Evolutionary conservation across 2,888 invertebrate genomes (phyloP), one percentile per base, ranked within the genome.

Genomic region (Notocelia uddmanniana): DNA sequence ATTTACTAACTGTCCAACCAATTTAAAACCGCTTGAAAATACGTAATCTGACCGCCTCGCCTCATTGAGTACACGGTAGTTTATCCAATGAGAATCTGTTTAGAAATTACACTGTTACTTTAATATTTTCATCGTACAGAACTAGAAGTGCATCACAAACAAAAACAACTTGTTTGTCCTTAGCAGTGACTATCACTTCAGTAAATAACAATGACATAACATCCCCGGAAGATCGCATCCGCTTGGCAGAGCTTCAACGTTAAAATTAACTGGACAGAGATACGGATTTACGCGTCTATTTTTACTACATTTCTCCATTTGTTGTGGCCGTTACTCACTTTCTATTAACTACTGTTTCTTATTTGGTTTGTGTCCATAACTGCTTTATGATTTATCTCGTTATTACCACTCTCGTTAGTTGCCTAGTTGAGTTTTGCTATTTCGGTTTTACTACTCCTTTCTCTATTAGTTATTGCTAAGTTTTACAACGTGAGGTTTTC

Each of bases 151-250:
- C 45, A 45, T 6, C 21, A 19, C 37, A 8, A 64, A 52, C 64
- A 64, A 69, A 41, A 62, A 37, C 37, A 52, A 50, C 41, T 41
- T 26, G 45, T 67, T 70, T 50, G 72, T 62, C 67, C 68, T 72
- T 72, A 68, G 68, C 68, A 60, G 48, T 72, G 72, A 68, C 72
- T 72, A 67, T 60, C 55, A 37, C 37, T 60, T 48, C 55, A 64
- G 71, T 70, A 73, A 75, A 64, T 66, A 79, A 78, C 78, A 79
- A 82, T 91, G 90, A 90, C 87, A 90, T 89, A 89, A 90, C 85
- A 76, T 76, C 80, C 81, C 89, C 92, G 91, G 92, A 92, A 91
- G 85, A 89, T 83, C 82, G 83, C 87, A 91, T 93, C 93, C 93
- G 92, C 81, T 91, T 91, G 93, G 92, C 92, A 79, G 76, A 77